These are phyloP conservation scores for Ectemnius cavifrons DNA, from an alignment of 2,888 invertebrate species.

Conservation along the genomic window DNA sequence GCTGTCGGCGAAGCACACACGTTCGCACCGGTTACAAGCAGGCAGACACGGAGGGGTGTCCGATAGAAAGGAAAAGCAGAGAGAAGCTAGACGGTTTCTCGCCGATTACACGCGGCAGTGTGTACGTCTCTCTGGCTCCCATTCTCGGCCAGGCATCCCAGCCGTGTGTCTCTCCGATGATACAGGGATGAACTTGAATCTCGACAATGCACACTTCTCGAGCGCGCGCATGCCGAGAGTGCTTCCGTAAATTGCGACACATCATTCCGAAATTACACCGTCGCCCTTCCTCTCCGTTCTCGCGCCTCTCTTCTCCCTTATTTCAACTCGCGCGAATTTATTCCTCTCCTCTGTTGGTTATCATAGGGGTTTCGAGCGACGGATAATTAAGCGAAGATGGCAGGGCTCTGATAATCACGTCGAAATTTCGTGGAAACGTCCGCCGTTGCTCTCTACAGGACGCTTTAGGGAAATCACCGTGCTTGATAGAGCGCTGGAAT, in stretches of 20 bases:
- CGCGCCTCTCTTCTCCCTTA: no score
- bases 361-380: not conserved
- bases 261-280: no score
- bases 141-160: not conserved
- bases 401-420: conserved; percentile 6
- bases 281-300: no score
- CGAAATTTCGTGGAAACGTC: not conserved
- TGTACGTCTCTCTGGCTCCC: conserved; percentile 11
- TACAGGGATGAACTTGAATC: conserved; percentile 17
- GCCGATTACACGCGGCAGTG: conserved; percentile 22
- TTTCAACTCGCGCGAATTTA: no score
- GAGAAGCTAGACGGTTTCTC: conserved; percentile 13
- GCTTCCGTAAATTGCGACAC: no score
- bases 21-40: no score
- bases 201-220: conserved; percentile 13
- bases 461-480: not conserved
- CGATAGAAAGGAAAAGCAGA: conserved; percentile 19
- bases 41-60: not conserved
- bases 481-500: not conserved
- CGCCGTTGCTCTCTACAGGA: no score
- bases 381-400: conserved; percentile 20
- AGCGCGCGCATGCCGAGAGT: no score
- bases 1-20: not conserved
- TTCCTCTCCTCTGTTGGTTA: no score
- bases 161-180: no score